phyloP scores from a whole-genome alignment of 2,797 vertebrate species.

The Pangasius djambal region DNA sequence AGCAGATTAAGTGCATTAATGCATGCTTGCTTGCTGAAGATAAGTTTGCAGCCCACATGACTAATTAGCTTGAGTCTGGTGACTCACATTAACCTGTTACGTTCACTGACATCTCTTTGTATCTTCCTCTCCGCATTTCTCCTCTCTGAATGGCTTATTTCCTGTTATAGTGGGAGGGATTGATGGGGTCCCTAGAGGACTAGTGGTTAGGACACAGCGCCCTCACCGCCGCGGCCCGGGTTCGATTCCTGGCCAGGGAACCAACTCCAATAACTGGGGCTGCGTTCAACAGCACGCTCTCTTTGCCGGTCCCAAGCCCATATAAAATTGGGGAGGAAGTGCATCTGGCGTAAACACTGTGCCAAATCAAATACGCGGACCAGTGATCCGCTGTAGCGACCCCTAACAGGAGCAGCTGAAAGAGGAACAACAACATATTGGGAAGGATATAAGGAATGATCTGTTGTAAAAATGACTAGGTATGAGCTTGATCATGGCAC shows the following conservation, averaged over 20 bases:
- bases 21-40: neutral
- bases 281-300: too few species aligned
- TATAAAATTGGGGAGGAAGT: too few species aligned
- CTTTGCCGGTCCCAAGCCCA: too few species aligned
- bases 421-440: too few species aligned
- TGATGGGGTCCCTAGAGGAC: constrained; percentile 72
- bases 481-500: neutral
- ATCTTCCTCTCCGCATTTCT: constrained; percentile 4
- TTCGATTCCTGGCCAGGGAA: constrained; percentile 80
- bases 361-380: too few species aligned
- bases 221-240: constrained; percentile 74
- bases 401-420: too few species aligned
- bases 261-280: too few species aligned
- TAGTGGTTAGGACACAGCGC: constrained; percentile 81
- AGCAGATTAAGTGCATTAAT: neutral
- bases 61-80: neutral
- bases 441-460: neutral
- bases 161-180: neutral
- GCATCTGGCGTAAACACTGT: too few species aligned
- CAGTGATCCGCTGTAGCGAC: too few species aligned
- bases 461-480: neutral
- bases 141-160: neutral
- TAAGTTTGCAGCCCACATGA: neutral
- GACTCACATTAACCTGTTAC: constrained; percentile 62
- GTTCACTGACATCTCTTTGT: constrained; percentile 60